These are phyloP conservation scores for Pygmarrhopalites habei DNA, from an alignment of 1,140 invertebrate species.

Conservation along the genomic window DNA sequence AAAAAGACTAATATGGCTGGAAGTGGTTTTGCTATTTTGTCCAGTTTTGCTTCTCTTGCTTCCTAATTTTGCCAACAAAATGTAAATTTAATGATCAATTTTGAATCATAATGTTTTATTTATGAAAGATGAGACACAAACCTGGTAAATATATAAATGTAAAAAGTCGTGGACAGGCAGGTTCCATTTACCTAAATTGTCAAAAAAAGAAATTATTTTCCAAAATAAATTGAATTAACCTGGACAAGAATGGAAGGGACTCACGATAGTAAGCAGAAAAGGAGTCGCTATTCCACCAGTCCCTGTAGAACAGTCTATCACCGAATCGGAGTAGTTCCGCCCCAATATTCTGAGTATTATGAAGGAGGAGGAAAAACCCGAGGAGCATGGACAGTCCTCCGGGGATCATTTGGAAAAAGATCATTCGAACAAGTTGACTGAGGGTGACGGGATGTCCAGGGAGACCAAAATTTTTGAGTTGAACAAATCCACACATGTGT, in stretches of 20 bases:
- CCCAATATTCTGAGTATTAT: slow-evolving; percentile 81
- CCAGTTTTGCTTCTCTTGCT: slow-evolving; percentile 44
- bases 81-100: background rate
- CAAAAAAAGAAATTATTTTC: no score
- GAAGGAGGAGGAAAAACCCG: slow-evolving; percentile 76
- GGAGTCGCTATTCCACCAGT: slow-evolving; percentile 65
- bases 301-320: slow-evolving; percentile 72
- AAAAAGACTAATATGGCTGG: slow-evolving; percentile 48
- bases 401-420: slow-evolving; percentile 67
- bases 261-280: slow-evolving; percentile 77
- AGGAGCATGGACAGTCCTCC: slow-evolving; percentile 64
- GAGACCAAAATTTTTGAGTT: slow-evolving; percentile 63
- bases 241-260: no score
- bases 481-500: slow-evolving; percentile 63
- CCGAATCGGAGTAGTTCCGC: slow-evolving; percentile 78
- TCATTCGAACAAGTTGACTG: slow-evolving; percentile 53
- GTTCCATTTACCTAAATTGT: slow-evolving; percentile 93
- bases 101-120: background rate
- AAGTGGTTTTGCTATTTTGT: slow-evolving; percentile 42
- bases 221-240: no score
- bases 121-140: no score
- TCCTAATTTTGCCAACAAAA: slow-evolving; percentile 5
- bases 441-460: slow-evolving; percentile 2
- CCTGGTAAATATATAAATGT: slow-evolving; percentile 82
- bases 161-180: slow-evolving; percentile 90